Conservation (phyloP, 2,888 invertebrate genomes). For the Brachyptera risi region DNA sequence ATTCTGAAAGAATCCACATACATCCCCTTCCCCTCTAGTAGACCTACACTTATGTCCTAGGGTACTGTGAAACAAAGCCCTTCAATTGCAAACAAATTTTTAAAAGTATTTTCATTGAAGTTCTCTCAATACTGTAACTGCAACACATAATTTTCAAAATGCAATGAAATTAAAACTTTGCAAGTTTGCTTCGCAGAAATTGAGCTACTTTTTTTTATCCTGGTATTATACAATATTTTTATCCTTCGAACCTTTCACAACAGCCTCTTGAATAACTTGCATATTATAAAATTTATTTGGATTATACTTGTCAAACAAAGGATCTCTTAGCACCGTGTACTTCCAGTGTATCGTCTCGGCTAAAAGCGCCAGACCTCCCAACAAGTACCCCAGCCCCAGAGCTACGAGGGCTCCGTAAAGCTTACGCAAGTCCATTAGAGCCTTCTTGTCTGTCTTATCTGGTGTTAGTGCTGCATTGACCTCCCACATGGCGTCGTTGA, state of each 20-base stretch:
- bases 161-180: too few species aligned
- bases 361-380: constrained; percentile 55
- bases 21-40: too few species aligned
- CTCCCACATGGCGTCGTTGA: constrained; percentile 65
- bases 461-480: constrained; percentile 51
- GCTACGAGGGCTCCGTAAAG: constrained; percentile 73
- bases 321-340: constrained; percentile 59
- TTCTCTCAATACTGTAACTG: too few species aligned
- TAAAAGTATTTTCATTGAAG: too few species aligned
- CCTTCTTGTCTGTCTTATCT: constrained; percentile 38
- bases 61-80: too few species aligned
- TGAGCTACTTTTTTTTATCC: too few species aligned
- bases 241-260: not conserved
- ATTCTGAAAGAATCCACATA: too few species aligned
- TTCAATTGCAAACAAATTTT: too few species aligned
- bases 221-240: not conserved
- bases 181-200: too few species aligned
- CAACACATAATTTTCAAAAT: too few species aligned
- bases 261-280: too few species aligned
- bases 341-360: constrained; percentile 66
- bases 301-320: constrained; percentile 66
- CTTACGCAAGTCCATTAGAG: constrained; percentile 72
- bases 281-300: constrained; percentile 40
- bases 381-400: constrained; percentile 62
- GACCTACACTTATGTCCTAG: too few species aligned